Conservation (phyloP, 2,888 invertebrate species). For the Netelia inedita region DNA sequence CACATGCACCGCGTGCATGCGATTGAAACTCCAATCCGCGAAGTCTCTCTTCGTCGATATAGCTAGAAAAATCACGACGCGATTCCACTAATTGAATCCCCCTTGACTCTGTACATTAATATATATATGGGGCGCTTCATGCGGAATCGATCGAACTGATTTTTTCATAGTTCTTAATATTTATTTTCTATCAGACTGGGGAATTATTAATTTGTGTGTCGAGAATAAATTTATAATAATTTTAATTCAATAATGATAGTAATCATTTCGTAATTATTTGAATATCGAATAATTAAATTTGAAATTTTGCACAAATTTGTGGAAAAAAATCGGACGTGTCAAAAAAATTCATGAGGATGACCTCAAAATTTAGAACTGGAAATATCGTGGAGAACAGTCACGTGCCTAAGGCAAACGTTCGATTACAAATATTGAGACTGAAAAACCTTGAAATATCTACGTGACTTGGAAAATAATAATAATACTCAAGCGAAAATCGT, state of each 20-base stretch:
- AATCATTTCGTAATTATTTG: no score
- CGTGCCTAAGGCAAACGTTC: not conserved
- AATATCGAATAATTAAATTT: no score
- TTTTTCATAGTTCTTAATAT: constrained; percentile 3
- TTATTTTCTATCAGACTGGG: not conserved
- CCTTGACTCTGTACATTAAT: constrained; percentile 21
- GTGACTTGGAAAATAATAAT: not conserved
- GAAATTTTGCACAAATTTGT: no score
- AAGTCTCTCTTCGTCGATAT: constrained; percentile 15
- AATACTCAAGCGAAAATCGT: not conserved
- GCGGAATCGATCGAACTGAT: not conserved
- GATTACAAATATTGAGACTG: constrained; percentile 15
- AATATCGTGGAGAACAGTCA: not conserved
- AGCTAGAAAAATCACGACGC: constrained; percentile 25
- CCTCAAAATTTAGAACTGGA: no score
- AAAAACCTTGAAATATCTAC: constrained; percentile 33
- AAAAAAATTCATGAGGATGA: no score
- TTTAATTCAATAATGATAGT: no score
- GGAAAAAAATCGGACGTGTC: no score
- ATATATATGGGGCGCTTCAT: not conserved
- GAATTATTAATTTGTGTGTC: no score
- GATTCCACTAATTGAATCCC: constrained; percentile 59
- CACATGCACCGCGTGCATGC: constrained; percentile 53
- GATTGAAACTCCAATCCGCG: constrained; percentile 44
- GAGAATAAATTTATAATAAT: no score